Percentiles rank a stretch among this genome's conserved stretches.
Conservation (phyloP, 1,140 invertebrate species). For the Zaprionus davidi region DNA sequence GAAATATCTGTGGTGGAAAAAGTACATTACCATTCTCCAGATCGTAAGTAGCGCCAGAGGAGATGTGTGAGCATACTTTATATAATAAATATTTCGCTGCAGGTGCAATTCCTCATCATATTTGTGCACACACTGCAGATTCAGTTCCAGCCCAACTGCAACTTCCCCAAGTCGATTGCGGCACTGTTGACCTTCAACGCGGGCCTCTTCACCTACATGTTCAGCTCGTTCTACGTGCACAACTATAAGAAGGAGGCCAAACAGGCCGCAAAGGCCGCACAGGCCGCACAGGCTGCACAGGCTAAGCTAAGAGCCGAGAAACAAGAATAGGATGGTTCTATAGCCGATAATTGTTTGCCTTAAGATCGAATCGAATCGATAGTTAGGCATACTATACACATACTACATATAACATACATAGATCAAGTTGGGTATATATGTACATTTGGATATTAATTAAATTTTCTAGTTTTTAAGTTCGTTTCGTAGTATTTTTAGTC, state of each 20-base stretch:
- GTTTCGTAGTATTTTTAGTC: slow-evolving; percentile 70
- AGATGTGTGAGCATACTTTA: background rate
- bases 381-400: slow-evolving; percentile 26
- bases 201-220: slow-evolving; percentile 92
- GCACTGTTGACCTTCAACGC: slow-evolving; percentile 90
- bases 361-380: slow-evolving; percentile 41
- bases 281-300: slow-evolving; percentile 56
- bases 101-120: slow-evolving; percentile 93
- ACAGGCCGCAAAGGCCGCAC: slow-evolving; percentile 52
- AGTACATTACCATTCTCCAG: slow-evolving; percentile 93
- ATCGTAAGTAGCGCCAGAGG: slow-evolving; percentile 86
- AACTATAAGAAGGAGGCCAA: slow-evolving; percentile 87
- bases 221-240: slow-evolving; percentile 92
- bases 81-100: slow-evolving; percentile 34
- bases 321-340: slow-evolving; percentile 46
- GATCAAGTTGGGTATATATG: slow-evolving; percentile 53
- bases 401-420: slow-evolving; percentile 47
- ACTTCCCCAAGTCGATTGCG: slow-evolving; percentile 88
- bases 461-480: slow-evolving; percentile 70
- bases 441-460: slow-evolving; percentile 61
- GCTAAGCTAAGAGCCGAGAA: slow-evolving; percentile 59
- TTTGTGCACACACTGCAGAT: slow-evolving; percentile 88
- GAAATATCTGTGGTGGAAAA: slow-evolving; percentile 97
- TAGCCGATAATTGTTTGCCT: slow-evolving; percentile 31
- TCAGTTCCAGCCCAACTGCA: slow-evolving; percentile 87